Evolutionary conservation across 2,797 vertebrate genomes (phyloP).

Genomic region (Poecile montanus): DNA sequence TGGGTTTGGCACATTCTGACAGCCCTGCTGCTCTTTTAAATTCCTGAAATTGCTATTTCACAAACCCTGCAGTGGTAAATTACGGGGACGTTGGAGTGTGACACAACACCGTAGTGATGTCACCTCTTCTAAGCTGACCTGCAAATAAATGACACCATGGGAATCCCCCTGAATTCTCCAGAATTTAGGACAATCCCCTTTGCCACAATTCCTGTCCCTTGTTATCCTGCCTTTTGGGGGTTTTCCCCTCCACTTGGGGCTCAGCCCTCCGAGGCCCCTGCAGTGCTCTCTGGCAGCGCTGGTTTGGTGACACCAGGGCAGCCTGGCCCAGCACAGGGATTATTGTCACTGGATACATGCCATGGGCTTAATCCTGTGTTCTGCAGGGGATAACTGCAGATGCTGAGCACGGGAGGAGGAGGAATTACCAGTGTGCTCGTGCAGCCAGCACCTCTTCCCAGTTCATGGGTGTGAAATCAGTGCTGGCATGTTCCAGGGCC

Average conservation of each 20-base stretch:
- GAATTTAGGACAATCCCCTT: not conserved
- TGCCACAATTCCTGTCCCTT: not conserved
- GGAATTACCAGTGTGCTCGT: not conserved
- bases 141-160: not conserved
- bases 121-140: slow-evolving; percentile 24
- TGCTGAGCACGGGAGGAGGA: not conserved
- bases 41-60: slow-evolving; percentile 36
- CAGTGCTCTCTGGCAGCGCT: not conserved
- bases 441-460: not conserved
- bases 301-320: not conserved
- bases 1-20: not conserved
- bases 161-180: slow-evolving; percentile 44
- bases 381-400: not conserved
- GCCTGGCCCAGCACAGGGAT: not conserved
- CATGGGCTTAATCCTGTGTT: not conserved
- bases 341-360: fast-evolving
- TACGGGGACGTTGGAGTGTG: not conserved
- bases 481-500: not conserved
- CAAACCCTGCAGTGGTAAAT: not conserved
- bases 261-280: not conserved
- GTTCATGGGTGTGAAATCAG: not conserved
- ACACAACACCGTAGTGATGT: not conserved
- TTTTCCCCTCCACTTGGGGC: not conserved
- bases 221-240: not conserved
- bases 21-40: not conserved